Percentiles rank a stretch among this genome's conserved stretches.
Evolutionary conservation across 2,797 vertebrate species (phyloP).

Genomic region (Sebastes wilsoni): DNA sequence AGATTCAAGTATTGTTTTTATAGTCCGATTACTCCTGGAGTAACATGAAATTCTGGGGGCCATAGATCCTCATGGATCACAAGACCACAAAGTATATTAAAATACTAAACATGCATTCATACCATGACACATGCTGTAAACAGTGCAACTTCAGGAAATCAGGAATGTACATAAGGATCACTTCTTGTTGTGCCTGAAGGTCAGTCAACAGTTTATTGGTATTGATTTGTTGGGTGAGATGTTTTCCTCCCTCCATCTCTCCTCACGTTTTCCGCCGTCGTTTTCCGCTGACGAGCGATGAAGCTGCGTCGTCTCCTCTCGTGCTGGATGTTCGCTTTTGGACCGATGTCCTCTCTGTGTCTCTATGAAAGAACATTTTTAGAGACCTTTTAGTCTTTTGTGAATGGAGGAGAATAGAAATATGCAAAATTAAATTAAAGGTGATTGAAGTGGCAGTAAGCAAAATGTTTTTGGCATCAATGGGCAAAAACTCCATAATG

Average conservation of each 20-base stretch:
- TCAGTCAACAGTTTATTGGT: not conserved
- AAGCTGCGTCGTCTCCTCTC: not conserved
- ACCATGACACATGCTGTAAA: not conserved
- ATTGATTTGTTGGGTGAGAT: not conserved
- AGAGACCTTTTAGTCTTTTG: constrained; percentile 18
- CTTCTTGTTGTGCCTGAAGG: not conserved
- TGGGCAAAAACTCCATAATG: no score
- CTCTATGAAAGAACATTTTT: constrained; percentile 59
- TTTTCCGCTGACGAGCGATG: constrained; percentile 38
- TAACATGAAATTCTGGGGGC: not conserved
- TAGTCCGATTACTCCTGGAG: not conserved
- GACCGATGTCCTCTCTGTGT: not conserved
- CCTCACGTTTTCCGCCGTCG: constrained; percentile 49
- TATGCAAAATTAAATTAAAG: not conserved
- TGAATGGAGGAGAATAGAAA: not conserved
- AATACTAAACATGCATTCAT: constrained; percentile 26
- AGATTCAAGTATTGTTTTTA: not conserved
- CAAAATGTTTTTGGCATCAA: no score
- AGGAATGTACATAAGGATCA: not conserved
- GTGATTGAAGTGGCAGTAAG: not conserved
- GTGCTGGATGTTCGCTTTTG: constrained; percentile 36
- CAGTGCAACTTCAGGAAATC: not conserved
- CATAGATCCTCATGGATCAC: not conserved
- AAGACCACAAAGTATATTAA: not conserved
- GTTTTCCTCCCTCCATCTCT: not conserved